These are phyloP conservation scores for Athripsodes cinereus DNA, from an alignment of 2,888 invertebrate species.

Conservation along the genomic window DNA sequence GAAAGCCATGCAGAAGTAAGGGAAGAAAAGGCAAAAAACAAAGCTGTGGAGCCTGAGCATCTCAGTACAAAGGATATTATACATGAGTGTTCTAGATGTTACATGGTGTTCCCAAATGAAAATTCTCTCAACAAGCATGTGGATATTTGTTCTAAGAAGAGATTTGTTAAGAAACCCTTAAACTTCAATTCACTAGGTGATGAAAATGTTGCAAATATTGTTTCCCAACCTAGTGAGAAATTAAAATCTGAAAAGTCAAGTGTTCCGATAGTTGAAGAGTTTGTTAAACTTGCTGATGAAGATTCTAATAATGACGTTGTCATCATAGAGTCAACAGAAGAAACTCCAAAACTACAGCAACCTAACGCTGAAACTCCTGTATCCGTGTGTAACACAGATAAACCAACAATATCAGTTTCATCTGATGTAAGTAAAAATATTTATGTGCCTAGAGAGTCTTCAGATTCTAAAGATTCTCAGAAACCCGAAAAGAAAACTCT, in stretches of 20 bases:
- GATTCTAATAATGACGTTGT: background rate
- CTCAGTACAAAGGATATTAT: conserved; percentile 43
- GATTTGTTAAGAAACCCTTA: conserved; percentile 24
- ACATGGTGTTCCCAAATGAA: conserved; percentile 51
- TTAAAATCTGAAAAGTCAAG: background rate
- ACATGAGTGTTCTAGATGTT: conserved; percentile 48
- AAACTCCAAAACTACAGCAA: background rate
- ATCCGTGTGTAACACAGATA: background rate
- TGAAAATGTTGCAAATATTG: background rate
- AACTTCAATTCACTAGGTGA: background rate
- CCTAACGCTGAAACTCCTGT: background rate
- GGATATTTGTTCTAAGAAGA: conserved; percentile 42
- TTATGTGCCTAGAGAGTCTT: background rate
- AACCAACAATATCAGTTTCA: too few species aligned
- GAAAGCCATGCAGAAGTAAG: conserved; percentile 41
- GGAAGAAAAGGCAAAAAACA: conserved; percentile 42
- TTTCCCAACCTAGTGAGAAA: background rate
- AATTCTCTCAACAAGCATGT: conserved; percentile 46
- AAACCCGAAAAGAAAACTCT: background rate
- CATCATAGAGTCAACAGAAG: background rate
- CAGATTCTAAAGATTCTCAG: background rate
- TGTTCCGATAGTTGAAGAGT: background rate
- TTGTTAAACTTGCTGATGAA: background rate
- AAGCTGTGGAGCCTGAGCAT: conserved; percentile 31
- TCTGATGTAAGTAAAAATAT: too few species aligned